Percentiles rank a stretch among this genome's conserved stretches.
Evolutionary conservation across 1,140 invertebrate species (phyloP).

Genomic region (Metopolophium dirhodum): DNA sequence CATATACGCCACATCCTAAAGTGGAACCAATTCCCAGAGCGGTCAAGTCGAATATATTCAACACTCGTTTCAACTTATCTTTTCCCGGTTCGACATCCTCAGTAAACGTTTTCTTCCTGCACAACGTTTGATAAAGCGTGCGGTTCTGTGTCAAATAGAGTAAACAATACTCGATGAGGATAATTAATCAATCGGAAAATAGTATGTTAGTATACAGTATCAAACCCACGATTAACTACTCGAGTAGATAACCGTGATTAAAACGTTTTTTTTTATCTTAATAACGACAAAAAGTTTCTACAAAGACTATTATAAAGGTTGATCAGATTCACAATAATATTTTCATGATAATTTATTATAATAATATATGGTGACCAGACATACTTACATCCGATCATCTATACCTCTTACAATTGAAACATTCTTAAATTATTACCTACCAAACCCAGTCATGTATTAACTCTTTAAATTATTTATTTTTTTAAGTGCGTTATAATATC

Average conservation of each 20-base stretch:
- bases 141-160: neutral
- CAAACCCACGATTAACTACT: too few relatives aligned
- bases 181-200: neutral
- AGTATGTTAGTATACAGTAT: too few relatives aligned
- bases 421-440: neutral
- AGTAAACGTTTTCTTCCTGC: constrained; percentile 51
- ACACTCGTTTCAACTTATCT: constrained; percentile 72
- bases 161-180: neutral
- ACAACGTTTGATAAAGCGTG: constrained; percentile 56
- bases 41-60: constrained; percentile 80
- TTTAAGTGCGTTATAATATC: neutral
- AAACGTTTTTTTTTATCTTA: neutral
- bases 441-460: neutral
- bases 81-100: neutral
- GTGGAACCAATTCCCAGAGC: constrained; percentile 86
- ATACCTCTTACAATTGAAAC: neutral
- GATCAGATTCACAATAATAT: too few relatives aligned
- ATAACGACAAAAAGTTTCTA: neutral
- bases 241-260: too few relatives aligned
- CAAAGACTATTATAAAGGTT: neutral
- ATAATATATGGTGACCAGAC: too few relatives aligned
- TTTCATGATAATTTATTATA: too few relatives aligned
- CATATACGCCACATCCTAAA: constrained; percentile 90
- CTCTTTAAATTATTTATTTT: neutral
- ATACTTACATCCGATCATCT: neutral